Base-by-base conservation (phyloP, 2,888 invertebrate species). In the Trisateles emortualis region DNA sequence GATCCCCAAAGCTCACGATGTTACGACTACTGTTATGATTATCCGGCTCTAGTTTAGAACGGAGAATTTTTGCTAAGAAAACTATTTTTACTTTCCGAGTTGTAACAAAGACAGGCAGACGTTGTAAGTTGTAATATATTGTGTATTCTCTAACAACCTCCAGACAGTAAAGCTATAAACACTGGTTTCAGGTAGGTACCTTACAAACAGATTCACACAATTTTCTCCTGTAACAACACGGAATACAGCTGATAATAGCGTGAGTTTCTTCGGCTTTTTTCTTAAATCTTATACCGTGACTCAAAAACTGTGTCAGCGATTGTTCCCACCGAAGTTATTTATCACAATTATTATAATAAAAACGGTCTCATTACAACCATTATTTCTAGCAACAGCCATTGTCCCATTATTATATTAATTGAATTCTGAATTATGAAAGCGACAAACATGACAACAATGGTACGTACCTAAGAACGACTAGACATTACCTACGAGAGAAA, bases 291-390 rank as follows among this genome's bases (percentile, higher is more conserved):
- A 22, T 52, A 41, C 38, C 73, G 66, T 69, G 70, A 51, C 56
- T 65, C 36, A 32, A 56, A 58, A 68, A 56, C 70, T 48, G 44
- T 68, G 68, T 47, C 68, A 54, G n/a, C 52, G 42, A 69, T 68
- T 72, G 68, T 72, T 72, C 51, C 35, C 39, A 53, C 46, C 39
- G 35, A 51, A 64, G 52, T 51, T 53, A 68, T 68, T 72, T 53
- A 68, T 64, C 39, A 68, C 52, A 47, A 46, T 26, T 56, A 55
- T 63, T 16, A 40, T 64, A 57, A 53, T 50, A 72, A 59, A 47
- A 41, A 50, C 36, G 54, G 63, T 49, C 54, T 61, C 54, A 47
- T 64, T 71, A 59, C 43, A 39, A 19, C 47, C 11, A 71, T 68
- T 60, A 57, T 59, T 67, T 38, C 29, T 52, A 38, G 46, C 39